phyloP scores from a whole-genome alignment of 2,888 invertebrate genomes.

The Drosophila prostipennis region DNA sequence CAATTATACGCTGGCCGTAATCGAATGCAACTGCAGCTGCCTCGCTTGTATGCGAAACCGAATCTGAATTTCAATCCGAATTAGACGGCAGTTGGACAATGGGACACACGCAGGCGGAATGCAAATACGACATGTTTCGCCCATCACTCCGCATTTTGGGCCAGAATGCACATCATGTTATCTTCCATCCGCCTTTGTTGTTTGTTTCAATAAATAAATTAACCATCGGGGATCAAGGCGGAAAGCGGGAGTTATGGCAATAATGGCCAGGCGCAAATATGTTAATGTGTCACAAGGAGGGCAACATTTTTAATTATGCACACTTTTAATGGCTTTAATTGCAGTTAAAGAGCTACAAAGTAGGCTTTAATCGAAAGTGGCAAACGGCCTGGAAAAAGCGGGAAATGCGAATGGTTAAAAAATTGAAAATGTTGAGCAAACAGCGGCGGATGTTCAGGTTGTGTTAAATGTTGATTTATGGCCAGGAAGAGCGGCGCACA shows the following conservation, averaged over 20 bases:
- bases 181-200: slow-evolving; percentile 22
- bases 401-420: slow-evolving; percentile 25
- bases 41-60: slow-evolving; percentile 14
- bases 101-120: slow-evolving; percentile 27
- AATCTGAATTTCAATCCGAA: slow-evolving; percentile 15
- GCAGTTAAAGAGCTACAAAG: slow-evolving; percentile 48
- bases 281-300: slow-evolving; percentile 48
- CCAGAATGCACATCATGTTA: background rate
- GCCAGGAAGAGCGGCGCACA: slow-evolving; percentile 19
- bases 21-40: slow-evolving; percentile 36
- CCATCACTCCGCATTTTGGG: slow-evolving; percentile 7
- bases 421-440: slow-evolving; percentile 29
- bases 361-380: slow-evolving; percentile 39
- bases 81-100: slow-evolving; percentile 36
- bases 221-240: slow-evolving; percentile 17
- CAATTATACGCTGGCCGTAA: slow-evolving; percentile 42
- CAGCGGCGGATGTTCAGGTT: slow-evolving; percentile 33
- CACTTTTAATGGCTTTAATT: slow-evolving; percentile 55
- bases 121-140: slow-evolving; percentile 34
- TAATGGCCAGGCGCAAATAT: slow-evolving; percentile 32
- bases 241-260: slow-evolving; percentile 36
- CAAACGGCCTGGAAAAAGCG: background rate
- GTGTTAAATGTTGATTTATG: slow-evolving; percentile 46
- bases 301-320: slow-evolving; percentile 60
- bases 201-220: slow-evolving; percentile 39